These are phyloP conservation scores for Calidris pygmaea DNA, from an alignment of 2,113 vertebrate species.

Conservation along the genomic window DNA sequence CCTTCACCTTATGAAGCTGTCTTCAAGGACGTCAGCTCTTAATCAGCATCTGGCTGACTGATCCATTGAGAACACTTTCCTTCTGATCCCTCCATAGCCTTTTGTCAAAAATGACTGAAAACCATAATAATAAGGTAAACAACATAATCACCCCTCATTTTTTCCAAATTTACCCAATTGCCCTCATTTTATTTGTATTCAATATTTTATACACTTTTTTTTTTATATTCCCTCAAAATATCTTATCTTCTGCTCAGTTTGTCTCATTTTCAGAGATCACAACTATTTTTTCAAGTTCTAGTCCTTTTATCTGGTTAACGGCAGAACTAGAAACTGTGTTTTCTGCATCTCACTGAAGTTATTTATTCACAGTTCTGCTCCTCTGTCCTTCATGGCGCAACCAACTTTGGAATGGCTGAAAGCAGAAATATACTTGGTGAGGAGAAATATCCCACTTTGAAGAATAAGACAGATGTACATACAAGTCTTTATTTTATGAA, in stretches of 20 bases:
- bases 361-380: background rate
- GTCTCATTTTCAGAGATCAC: background rate
- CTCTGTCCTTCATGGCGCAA: background rate
- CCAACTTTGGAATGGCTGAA: background rate
- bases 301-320: background rate
- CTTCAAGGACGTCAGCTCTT: background rate
- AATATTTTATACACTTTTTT: background rate
- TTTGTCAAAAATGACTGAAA: background rate
- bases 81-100: background rate
- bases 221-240: background rate
- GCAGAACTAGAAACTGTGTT: background rate
- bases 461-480: background rate
- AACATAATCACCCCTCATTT: background rate
- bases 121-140: background rate
- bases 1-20: background rate
- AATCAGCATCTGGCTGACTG: background rate
- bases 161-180: background rate
- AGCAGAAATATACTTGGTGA: background rate
- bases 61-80: background rate
- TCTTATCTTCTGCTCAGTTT: background rate
- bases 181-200: background rate
- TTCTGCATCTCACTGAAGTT: background rate
- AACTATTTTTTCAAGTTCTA: background rate
- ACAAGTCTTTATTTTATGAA: background rate
- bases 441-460: background rate